Base-by-base conservation (phyloP, 37 sponge, comb jelly and placozoan genomes). In the Crambe crambe region DNA sequence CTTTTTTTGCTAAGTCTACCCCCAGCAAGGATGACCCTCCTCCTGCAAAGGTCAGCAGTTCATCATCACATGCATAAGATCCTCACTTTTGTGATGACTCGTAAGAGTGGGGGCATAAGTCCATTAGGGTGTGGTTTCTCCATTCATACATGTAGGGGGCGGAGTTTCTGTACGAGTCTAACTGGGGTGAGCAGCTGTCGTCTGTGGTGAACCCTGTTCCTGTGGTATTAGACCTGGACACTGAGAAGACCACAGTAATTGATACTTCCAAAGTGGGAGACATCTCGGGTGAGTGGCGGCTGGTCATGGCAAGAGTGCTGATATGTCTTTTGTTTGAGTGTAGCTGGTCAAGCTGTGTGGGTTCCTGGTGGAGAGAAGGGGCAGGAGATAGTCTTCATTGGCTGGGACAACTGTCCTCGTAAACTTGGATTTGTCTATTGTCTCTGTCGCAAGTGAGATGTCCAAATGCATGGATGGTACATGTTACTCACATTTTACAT, bases 151-250 rank as follows among this genome's bases (percentile, higher is more conserved):
- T 42, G 6, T 60, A 87, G 87, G 94, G 94, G 18, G 61, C 78
- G 5, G 90, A 94, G 76, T 87, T 86, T 72, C 82, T 72, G 22
- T 91, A 60, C 37, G 80, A 70, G 56, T 72, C 89, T 42, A 65
- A 75, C 42, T 97, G 97, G 97, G 97, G 97, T 34, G 97, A 97
- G 78, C 90, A 90, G 78, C 71, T 93, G 66, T 40, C 70, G 40
- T 61, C 71, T 36, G 79, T 86, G 41, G 76, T 79, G 8, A 42
- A 69, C 27, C 95, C 99, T 51, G 86, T 93, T 22, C 57, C 83
- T 23, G 87, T 89, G n/a, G 85, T 95, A 56, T 57, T 93, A 58
- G 80, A 89, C 34, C 20, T 89, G 42, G 71, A 73, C n/a, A 71
- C 86, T 18, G 91, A 86, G 56, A 83, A 78, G 58, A 64, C 68